Conservation (phyloP, 2,888 invertebrate genomes). For the Diplolepis rosae region DNA sequence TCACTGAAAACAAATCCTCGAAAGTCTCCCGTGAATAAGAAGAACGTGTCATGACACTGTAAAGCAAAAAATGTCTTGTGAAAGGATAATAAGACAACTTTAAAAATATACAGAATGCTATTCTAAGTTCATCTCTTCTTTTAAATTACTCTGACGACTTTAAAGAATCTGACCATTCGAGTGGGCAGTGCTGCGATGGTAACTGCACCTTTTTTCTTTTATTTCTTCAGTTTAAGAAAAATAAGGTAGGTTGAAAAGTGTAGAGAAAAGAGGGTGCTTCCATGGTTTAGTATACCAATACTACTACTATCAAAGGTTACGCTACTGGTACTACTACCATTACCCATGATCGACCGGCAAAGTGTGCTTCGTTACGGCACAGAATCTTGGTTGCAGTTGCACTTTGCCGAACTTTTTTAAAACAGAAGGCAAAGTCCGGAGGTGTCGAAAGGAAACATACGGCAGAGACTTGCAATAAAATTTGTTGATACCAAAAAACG, state of each 20-base stretch:
- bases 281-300: not conserved
- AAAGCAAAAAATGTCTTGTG: not conserved
- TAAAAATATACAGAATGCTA: not conserved
- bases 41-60: not conserved
- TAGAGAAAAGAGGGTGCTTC: not conserved
- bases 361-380: slow-evolving; percentile 40
- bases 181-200: not conserved
- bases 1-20: no score
- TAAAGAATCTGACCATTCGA: not conserved
- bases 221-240: not conserved
- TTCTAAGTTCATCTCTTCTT: not conserved
- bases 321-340: slow-evolving; percentile 33
- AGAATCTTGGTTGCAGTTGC: slow-evolving; percentile 1
- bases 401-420: slow-evolving; percentile 37
- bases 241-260: not conserved
- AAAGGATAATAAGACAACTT: not conserved
- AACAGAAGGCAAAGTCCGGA: no score
- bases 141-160: not conserved
- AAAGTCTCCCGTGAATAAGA: not conserved
- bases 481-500: not conserved
- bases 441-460: not conserved
- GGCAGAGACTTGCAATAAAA: slow-evolving; percentile 9
- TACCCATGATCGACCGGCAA: slow-evolving; percentile 38
- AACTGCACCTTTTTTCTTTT: not conserved
- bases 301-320: no score